Evolutionary conservation across 2,888 invertebrate genomes (phyloP), one percentile per base, ranked within the genome.

Genomic region (Brenthis hecate): DNA sequence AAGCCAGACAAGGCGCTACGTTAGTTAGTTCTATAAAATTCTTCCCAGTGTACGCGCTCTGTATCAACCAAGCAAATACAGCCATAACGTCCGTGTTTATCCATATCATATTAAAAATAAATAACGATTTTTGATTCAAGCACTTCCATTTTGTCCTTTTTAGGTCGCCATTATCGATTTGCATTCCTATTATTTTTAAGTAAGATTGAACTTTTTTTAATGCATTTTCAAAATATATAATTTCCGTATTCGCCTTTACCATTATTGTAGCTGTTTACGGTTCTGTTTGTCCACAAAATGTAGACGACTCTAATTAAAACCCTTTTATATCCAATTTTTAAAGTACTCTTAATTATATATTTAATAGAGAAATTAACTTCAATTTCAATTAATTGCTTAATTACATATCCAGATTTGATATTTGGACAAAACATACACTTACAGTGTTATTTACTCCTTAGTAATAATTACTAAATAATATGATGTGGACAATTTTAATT

Each of bases 21-120:
- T 60, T 64, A 13, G 63, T 64, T 19, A 67, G 47, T 32, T 70
- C 58, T 6, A 70, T 56, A 13, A 70, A 70, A 48, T 32, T 62
- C 13, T 62, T 62, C 2, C 67, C 61, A 2, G 56, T 36, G 23
- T 14, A 60, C 1, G 23, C 13, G 50, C 51, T 43, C n/a, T 67
- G 55, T 13, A 62, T 23, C 2, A 67, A 13, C 61, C 62, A 56
- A 11, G 62, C 56, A 0, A 28, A 14, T 55, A 56, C 43, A 43
- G 14, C 13, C 6, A 6, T 3, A 23, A 56, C 13, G 14, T n/a
- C 23, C 6, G 4, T 16, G 19, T 36, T 56, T n/a, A 67, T 13
- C 56, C 55, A 51, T 0, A 51, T 56, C 47, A 56, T 62, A 62
- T 62, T 67, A 5, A 62, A 6, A 5, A 56, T 4, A 13, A 62